Evolutionary conservation across 2,888 invertebrate species (phyloP).

Genomic region (Ormyrus labotus): DNA sequence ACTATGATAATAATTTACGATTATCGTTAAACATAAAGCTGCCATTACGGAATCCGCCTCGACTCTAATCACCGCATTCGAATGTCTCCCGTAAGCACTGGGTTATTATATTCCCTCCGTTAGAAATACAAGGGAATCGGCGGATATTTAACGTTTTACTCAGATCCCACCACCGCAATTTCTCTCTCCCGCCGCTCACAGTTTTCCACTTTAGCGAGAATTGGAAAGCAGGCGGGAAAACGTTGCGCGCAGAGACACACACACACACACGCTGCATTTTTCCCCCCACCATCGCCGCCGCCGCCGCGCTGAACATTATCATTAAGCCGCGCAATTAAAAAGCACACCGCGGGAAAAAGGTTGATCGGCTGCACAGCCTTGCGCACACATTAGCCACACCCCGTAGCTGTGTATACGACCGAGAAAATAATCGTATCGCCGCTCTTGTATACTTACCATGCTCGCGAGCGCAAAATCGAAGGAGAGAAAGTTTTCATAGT

Average conservation of each 20-base stretch:
- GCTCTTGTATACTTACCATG: not conserved
- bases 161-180: no score
- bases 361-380: slow-evolving; percentile 8
- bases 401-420: not conserved
- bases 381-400: slow-evolving; percentile 15
- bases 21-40: no score
- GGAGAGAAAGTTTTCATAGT: slow-evolving; percentile 44
- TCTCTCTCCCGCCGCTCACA: no score
- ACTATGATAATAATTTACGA: no score
- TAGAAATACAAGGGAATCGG: no score
- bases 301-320: not conserved
- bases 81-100: no score
- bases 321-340: slow-evolving; percentile 44
- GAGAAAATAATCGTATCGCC: slow-evolving; percentile 12
- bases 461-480: slow-evolving; percentile 9
- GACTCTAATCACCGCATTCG: no score
- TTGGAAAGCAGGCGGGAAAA: no score
- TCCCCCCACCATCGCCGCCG: not conserved
- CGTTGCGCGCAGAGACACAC: not conserved
- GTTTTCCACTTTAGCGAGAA: no score
- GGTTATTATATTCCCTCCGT: no score
- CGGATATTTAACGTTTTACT: no score
- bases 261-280: not conserved
- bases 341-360: not conserved
- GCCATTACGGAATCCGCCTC: no score